These are phyloP conservation scores for Heliocidaris tuberculata DNA, from an alignment of 35 echinoderm and acorn worm genomes.

Conservation along the genomic window DNA sequence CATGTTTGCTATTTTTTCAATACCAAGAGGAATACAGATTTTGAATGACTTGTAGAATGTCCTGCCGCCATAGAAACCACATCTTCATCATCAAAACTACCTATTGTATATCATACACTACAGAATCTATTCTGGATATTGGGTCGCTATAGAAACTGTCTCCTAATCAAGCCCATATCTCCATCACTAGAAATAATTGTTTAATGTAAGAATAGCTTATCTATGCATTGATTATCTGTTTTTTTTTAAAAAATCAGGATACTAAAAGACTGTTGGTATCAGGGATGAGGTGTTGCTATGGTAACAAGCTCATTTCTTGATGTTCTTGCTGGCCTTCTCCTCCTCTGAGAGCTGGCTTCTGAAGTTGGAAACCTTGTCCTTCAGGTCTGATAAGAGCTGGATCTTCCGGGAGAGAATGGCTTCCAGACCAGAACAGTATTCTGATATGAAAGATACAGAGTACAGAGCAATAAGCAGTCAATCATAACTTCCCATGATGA, in stretches of 20 bases:
- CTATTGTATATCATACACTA: neutral
- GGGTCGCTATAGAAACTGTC: too few species aligned
- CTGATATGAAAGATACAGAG: slow-evolving; percentile 36
- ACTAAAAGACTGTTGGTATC: neutral
- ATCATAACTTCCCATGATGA: neutral
- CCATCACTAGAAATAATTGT: too few species aligned
- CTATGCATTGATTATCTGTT: neutral
- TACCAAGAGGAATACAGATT: neutral
- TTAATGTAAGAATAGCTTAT: neutral
- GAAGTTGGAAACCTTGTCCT: slow-evolving; percentile 82
- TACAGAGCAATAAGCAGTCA: neutral
- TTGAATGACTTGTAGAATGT: neutral
- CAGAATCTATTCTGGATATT: neutral
- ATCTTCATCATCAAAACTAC: neutral
- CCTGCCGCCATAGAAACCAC: neutral
- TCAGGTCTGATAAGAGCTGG: slow-evolving; percentile 67
- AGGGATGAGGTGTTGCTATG: neutral
- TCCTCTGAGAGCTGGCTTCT: slow-evolving; percentile 76
- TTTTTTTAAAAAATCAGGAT: neutral
- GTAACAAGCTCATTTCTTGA: slow-evolving; percentile 68
- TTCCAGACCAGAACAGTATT: slow-evolving; percentile 81
- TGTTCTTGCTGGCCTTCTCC: slow-evolving; percentile 97
- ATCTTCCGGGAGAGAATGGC: slow-evolving; percentile 86
- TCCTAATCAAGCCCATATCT: too few species aligned
- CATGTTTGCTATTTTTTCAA: neutral